These are phyloP conservation scores for Chelonia mydas DNA, from an alignment of 2,797 vertebrate species.

Conservation along the genomic window DNA sequence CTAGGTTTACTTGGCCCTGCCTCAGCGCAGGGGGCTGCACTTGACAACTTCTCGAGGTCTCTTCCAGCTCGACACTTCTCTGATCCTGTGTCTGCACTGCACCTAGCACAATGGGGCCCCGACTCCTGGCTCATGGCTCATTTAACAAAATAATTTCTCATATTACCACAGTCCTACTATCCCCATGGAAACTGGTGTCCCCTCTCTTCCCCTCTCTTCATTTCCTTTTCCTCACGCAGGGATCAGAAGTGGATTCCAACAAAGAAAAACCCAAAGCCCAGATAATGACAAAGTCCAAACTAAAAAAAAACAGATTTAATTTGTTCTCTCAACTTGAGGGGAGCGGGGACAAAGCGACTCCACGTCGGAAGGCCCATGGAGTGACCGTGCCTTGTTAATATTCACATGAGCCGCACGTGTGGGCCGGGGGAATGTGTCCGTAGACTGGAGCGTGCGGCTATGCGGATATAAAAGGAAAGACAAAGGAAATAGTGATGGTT, in stretches of 20 bases:
- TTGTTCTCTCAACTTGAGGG: not conserved
- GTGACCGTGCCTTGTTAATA: not conserved
- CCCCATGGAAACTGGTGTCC: not conserved
- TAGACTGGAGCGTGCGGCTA: not conserved
- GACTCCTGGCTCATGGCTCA: not conserved
- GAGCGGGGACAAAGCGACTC: too few species aligned
- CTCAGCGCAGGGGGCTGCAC: not conserved
- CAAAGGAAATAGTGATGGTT: not conserved
- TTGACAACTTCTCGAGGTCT: not conserved
- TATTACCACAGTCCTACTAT: not conserved
- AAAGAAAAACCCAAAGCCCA: not conserved
- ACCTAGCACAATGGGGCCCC: not conserved
- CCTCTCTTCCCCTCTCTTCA: not conserved
- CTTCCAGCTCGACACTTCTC: not conserved
- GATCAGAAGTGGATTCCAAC: not conserved
- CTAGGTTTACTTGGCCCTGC: not conserved
- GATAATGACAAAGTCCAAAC: not conserved
- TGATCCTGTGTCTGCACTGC: not conserved
- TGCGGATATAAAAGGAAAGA: not conserved
- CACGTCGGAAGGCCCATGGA: not conserved
- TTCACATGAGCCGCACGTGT: not conserved
- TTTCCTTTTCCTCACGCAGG: not conserved
- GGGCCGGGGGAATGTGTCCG: not conserved
- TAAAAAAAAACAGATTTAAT: not conserved
- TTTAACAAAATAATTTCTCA: not conserved